Base-by-base conservation (phyloP, 2,797 vertebrate species). In the Pygocentrus nattereri region DNA sequence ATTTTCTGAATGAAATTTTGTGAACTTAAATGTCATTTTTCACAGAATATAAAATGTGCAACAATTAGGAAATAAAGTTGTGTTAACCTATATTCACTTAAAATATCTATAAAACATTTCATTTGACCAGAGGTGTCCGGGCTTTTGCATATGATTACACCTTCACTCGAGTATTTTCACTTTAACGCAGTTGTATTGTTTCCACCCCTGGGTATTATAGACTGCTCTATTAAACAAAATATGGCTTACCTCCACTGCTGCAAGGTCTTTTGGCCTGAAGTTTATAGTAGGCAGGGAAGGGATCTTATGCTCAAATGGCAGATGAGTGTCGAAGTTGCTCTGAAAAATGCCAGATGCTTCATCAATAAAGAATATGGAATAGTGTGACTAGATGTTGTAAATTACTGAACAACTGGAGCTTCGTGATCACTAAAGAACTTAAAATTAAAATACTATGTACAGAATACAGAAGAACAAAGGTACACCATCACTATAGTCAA, bases 201-300 rank as follows among this genome's bases (percentile, higher is more conserved):
- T 38, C 38, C 38, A 38, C 38, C 38, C 38, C 38, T 50, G 4
- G 19, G 41, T 21, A 52, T 67, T 3, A 64, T 12, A 64, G 61
- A 34, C 59, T 31, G 4, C 50, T 27, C 21, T 13, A 25, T 62
- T 44, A 13, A 58, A 52, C 23, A 56, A 3, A 1, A 19, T 3
- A 62, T 65, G 47, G 52, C 21, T 34, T 82, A 88, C 87, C 87
- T 83, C 38, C 2, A 83, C 25, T 34, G 47, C 11, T 62, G 25
- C 18, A 23, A 86, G 47, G 65, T 86, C 81, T 68, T 62, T 5
- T 50, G 65, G 18, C 19, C 19, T 76, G 59, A 8, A 61, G 15
- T 71, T 31, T 38, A 86, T 8, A 1, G 27, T 1, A 4, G 87
- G 85, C 34, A 88, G 76, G 3, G 87, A 77, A 19, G 76, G 82